phyloP scores from a whole-genome alignment of 2,888 invertebrate genomes.

The Aromia moschata region DNA sequence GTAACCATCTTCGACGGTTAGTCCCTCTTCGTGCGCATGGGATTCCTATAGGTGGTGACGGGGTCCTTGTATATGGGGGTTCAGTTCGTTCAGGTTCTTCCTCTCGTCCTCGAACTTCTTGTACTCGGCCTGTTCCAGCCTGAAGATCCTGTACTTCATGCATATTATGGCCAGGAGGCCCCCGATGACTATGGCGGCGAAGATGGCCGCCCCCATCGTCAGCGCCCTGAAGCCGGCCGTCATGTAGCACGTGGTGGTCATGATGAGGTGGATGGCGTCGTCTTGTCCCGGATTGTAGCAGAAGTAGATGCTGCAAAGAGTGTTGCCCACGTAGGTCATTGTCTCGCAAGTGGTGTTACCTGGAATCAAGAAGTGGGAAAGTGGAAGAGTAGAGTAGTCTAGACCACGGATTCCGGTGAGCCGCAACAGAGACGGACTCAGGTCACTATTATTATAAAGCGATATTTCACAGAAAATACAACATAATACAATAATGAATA shows the following conservation, averaged over 20 bases:
- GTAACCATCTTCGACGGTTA: too few relatives aligned
- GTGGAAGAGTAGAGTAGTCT: too few relatives aligned
- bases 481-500: too few relatives aligned
- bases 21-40: constrained; percentile 35
- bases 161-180: constrained; percentile 36
- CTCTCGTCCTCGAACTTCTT: constrained; percentile 31
- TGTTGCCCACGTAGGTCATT: constrained; percentile 20
- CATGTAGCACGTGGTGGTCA: constrained; percentile 32
- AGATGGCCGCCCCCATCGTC: constrained; percentile 16
- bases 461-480: too few relatives aligned
- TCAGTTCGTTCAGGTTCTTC: constrained; percentile 49
- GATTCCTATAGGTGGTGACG: constrained; percentile 47
- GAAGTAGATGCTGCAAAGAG: constrained; percentile 34
- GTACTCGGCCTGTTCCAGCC: constrained; percentile 41
- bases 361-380: too few relatives aligned
- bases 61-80: constrained; percentile 68
- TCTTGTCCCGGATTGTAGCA: constrained; percentile 35
- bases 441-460: too few relatives aligned
- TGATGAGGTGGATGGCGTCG: constrained; percentile 28
- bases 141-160: constrained; percentile 36
- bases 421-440: too few relatives aligned
- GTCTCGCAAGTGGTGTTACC: constrained; percentile 23
- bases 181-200: constrained; percentile 27
- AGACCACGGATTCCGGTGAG: too few relatives aligned
- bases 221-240: constrained; percentile 31